Conservation (phyloP, 2,113 vertebrate species). For the Pseudonaja textilis region DNA sequence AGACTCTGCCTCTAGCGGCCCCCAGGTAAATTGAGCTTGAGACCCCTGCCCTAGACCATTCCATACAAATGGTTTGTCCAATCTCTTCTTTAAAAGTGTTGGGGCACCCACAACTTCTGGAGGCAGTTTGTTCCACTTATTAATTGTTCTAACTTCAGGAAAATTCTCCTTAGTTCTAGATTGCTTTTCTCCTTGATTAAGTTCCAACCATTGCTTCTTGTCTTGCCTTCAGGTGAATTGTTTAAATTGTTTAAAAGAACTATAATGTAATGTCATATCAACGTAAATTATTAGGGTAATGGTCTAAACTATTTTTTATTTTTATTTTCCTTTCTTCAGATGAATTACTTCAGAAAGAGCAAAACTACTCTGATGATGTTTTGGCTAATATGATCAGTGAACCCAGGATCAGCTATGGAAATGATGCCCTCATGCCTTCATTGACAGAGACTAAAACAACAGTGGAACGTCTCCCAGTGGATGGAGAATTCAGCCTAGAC, state of each 20-base stretch:
- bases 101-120: too few relatives aligned
- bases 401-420: constrained; percentile 93
- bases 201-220: too few relatives aligned
- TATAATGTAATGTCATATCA: neutral
- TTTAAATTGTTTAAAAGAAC: neutral
- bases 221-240: too few relatives aligned
- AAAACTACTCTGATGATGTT: constrained; percentile 92
- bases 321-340: constrained; percentile 66
- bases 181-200: too few relatives aligned
- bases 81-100: too few relatives aligned
- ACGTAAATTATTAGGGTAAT: neutral
- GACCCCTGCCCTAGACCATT: too few relatives aligned
- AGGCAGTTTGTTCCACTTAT: too few relatives aligned
- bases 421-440: constrained; percentile 95
- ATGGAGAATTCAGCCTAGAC: constrained; percentile 83
- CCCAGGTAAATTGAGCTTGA: too few relatives aligned
- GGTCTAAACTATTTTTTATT: neutral
- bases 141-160: too few relatives aligned
- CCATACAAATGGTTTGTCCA: too few relatives aligned
- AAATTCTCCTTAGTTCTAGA: too few relatives aligned
- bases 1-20: too few relatives aligned
- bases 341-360: constrained; percentile 94
- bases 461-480: constrained; percentile 86
- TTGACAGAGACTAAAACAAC: constrained; percentile 87
- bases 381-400: constrained; percentile 93